A percentile compares a stretch with the other conserved stretches of the same genome.
Evolutionary conservation across 2,113 vertebrate genomes (phyloP).

Genomic region (Nibea coibor): DNA sequence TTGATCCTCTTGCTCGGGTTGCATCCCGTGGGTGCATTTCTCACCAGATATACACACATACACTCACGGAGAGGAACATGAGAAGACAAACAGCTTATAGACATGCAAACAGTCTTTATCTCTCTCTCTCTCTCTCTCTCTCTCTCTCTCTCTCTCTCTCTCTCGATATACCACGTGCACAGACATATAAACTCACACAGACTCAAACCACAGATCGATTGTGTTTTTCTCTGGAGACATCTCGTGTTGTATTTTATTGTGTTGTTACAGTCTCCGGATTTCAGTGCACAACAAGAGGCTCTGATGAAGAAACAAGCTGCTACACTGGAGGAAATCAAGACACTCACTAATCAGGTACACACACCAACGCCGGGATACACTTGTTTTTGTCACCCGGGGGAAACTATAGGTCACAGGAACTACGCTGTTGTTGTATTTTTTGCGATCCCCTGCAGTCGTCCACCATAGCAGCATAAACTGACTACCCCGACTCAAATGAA

Average conservation of each 20-base stretch:
- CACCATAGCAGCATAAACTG: too few species aligned
- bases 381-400: not conserved
- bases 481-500: too few species aligned
- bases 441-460: too few species aligned
- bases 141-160: constrained; percentile 32
- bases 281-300: constrained; percentile 82
- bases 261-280: constrained; percentile 84
- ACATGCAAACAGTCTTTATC: constrained; percentile 51
- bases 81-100: constrained; percentile 44
- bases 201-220: constrained; percentile 53
- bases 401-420: not conserved
- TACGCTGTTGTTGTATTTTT: not conserved
- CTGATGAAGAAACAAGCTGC: constrained; percentile 90
- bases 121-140: constrained; percentile 42
- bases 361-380: not conserved
- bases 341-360: constrained; percentile 88
- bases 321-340: constrained; percentile 88
- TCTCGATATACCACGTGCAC: constrained; percentile 32
- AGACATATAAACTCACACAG: not conserved
- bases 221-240: constrained; percentile 26
- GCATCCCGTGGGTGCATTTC: constrained; percentile 61
- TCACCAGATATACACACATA: constrained; percentile 29
- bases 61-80: constrained; percentile 51
- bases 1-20: constrained; percentile 73
- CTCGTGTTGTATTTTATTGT: constrained; percentile 41